These are phyloP conservation scores for Ferdinandea cuprea DNA, from an alignment of 2,888 invertebrate genomes.

Conservation along the genomic window DNA sequence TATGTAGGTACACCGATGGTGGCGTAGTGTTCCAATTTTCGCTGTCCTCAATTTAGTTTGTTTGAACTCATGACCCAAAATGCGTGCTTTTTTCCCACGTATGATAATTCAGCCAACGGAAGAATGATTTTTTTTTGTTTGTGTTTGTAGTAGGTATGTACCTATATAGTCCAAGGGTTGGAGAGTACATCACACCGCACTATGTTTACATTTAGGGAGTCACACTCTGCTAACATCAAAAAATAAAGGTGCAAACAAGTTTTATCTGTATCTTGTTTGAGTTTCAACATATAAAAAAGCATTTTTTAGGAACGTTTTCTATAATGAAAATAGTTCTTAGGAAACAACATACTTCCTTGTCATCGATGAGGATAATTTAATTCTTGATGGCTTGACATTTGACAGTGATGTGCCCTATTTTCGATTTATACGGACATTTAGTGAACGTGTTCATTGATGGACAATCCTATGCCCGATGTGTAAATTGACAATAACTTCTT, in stretches of 20 bases:
- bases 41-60: conserved; percentile 22
- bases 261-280: too few species aligned
- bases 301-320: too few species aligned
- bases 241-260: background rate
- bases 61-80: conserved; percentile 48
- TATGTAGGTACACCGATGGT: background rate
- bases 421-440: too few species aligned
- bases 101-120: background rate
- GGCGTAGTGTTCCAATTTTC: conserved; percentile 17
- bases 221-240: conserved; percentile 9
- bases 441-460: too few species aligned
- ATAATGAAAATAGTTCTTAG: too few species aligned
- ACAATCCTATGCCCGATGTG: too few species aligned
- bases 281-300: too few species aligned
- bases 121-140: conserved; percentile 2
- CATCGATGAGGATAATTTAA: too few species aligned
- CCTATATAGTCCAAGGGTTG: conserved; percentile 22
- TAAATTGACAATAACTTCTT: too few species aligned
- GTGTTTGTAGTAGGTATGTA: background rate
- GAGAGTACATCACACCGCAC: background rate
- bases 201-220: conserved; percentile 18
- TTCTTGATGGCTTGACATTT: too few species aligned
- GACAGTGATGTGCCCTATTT: too few species aligned
- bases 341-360: too few species aligned
- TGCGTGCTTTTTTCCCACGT: conserved; percentile 1